Evolutionary conservation across 2,113 vertebrate species (phyloP), one percentile per base, ranked within the genome.

Genomic region (Gnathonemus longibarbis): DNA sequence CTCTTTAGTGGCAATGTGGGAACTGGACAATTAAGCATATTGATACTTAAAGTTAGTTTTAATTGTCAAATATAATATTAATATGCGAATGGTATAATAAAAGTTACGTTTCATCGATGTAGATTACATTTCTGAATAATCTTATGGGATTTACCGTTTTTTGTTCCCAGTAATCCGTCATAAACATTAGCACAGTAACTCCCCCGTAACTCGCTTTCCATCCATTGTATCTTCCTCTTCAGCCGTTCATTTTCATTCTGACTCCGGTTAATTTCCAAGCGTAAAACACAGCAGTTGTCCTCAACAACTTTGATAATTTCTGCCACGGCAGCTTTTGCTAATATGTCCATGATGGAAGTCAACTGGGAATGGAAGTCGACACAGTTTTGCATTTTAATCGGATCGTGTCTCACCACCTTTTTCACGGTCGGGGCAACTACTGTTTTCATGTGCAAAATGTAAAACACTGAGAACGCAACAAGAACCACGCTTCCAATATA

Each of bases 301-400:
- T 95, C 95, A 90, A 95, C 94, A 87, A 95, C 94, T 91, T 95
- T 94, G 92, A 93, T 94, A 15, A 95, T 95, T 84, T 95, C 94
- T 56, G 92, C 91, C 91, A 95, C 95, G 4, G 95, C 95, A 45
- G 95, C 93, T 84, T 94, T 94, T 6, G 95, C 91, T 93, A 95
- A 89, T 53, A 93, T 94, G 93, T 95, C 95, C 95, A 95, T 94
- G 48, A 95, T 94, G 8, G 95, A 94, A 89, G 93, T 92, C 0
- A 95, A 49, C 91, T 95, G 94, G 62, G 90, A 94, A 49, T 95
- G 95, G 86, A 95, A 95, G 53, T 94, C 91, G 21, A 91, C 89
- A 89, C 94, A 94, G 90, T 93, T 94, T 91, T 94, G 94, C 95
- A 95, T 95, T 90, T 88, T 88, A 46, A 88, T 27, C 35, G 50